Base-by-base conservation (phyloP, 1,140 invertebrate species). In the Bilobella aurantiaca region DNA sequence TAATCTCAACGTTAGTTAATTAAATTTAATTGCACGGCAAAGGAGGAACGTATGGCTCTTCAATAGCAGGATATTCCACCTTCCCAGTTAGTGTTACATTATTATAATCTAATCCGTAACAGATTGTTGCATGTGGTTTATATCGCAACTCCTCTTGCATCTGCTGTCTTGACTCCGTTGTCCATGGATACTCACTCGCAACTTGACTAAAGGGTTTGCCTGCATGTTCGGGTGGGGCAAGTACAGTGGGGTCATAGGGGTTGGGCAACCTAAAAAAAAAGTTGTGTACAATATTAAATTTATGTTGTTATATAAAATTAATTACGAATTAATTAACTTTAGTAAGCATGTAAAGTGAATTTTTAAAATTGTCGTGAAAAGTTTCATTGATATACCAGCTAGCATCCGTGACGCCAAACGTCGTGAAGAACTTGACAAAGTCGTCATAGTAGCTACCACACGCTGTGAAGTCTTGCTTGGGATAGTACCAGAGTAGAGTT, bases 401-500 rank as follows among this genome's bases (percentile, higher is more conserved):
- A 8, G 46, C 30, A 5, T 62, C 14, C 37, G 37, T 27, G 34
- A 62, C 28, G 30, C 59, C 59, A 62, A 62, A 62, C 2, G n/a
- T 2, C 8, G 18, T 25, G 27, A 42, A 46, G 3, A 62, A 21
- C 46, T 46, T 37, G 12, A 42, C 32, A 12, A 62, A 42, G 27
- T 42, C 23, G 21, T 8, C 30, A 25, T 59, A 62, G 30, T 3
- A 3, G 25, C 62, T 63, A 2, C 27, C 23, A 63, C 62, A 63
- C 29, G 5, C 12, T 27, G 3, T 25, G 3, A 47, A 25, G 5
- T 63, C 18, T 5, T 3, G 5, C 25, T 29, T n/a, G 2, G 47
- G 42, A 37, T 67, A 67, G 29, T 57, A 62, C 34, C 46, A 67
- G 3, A 67, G 1, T n/a, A 49, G 58, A 1, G 37, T 53, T 25